Percentiles rank a stretch among this genome's conserved stretches.
These are phyloP conservation scores for Exocentrus adspersus DNA, from an alignment of 2,888 invertebrate genomes.

Conservation along the genomic window DNA sequence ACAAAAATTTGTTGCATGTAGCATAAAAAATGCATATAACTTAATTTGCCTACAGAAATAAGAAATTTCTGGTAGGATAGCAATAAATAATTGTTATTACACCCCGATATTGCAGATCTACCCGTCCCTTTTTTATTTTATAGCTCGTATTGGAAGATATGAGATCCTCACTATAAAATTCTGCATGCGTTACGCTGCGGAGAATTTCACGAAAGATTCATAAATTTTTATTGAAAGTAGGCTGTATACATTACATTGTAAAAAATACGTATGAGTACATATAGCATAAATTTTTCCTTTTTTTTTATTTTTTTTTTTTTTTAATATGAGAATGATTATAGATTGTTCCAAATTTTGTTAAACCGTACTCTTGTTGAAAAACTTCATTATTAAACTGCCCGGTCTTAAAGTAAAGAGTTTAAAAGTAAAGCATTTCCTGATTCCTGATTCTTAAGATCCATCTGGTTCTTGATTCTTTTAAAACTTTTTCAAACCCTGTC, in stretches of 20 bases:
- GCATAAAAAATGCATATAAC: not conserved
- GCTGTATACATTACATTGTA: not conserved
- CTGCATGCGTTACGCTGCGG: conserved; percentile 1
- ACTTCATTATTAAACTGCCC: no score
- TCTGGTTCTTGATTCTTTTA: no score
- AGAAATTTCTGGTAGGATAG: not conserved
- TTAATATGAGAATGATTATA: no score
- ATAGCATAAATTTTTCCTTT: no score
- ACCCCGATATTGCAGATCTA: conserved; percentile 20
- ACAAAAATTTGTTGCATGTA: no score
- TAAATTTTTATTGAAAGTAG: not conserved
- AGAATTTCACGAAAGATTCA: conserved; percentile 15
- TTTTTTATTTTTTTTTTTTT: no score
- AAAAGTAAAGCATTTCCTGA: no score
- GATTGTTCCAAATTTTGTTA: no score
- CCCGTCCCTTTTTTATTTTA: conserved; percentile 18
- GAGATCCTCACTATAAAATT: conserved; percentile 10
- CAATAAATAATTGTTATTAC: conserved; percentile 24
- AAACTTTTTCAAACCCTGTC: no score
- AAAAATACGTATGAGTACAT: not conserved
- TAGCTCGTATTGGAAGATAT: conserved; percentile 17
- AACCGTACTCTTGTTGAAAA: no score
- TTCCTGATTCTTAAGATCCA: no score
- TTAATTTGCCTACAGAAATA: not conserved
- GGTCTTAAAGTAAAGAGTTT: no score